These are phyloP conservation scores for Scolopax mira DNA, from an alignment of 2,113 vertebrate genomes.

Conservation along the genomic window DNA sequence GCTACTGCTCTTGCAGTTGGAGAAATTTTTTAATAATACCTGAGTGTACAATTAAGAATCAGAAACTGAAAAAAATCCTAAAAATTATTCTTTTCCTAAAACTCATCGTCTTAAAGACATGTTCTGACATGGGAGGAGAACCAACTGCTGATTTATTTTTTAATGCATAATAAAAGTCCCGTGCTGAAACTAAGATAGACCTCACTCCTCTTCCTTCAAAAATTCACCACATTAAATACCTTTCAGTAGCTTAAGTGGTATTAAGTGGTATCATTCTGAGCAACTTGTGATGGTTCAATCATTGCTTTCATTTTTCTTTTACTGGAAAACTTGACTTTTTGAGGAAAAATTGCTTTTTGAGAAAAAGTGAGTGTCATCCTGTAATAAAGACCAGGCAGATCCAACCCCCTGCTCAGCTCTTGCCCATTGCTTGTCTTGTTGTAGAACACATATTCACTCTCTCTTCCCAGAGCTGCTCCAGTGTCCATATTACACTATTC, in stretches of 20 bases:
- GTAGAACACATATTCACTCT: background rate
- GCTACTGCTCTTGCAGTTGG: background rate
- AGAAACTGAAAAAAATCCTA: background rate
- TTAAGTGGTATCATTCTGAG: background rate
- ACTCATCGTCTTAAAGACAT: background rate
- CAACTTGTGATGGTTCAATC: background rate
- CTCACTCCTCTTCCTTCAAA: background rate
- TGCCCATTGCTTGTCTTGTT: background rate
- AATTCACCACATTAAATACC: background rate
- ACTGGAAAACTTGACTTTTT: background rate
- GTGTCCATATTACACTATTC: background rate
- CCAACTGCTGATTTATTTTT: background rate
- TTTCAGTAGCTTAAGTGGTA: background rate
- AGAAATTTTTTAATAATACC: background rate
- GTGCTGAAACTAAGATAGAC: background rate
- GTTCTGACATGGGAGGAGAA: background rate
- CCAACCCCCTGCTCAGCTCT: background rate
- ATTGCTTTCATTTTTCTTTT: background rate
- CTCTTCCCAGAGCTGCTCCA: background rate
- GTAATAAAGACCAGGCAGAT: background rate
- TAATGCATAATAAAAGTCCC: background rate
- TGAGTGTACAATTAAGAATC: background rate
- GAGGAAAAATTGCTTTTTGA: background rate
- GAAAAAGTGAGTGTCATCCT: background rate
- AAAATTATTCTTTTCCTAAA: background rate